phyloP scores from a whole-genome alignment of 2,113 vertebrate species.

The Astur gentilis region DNA sequence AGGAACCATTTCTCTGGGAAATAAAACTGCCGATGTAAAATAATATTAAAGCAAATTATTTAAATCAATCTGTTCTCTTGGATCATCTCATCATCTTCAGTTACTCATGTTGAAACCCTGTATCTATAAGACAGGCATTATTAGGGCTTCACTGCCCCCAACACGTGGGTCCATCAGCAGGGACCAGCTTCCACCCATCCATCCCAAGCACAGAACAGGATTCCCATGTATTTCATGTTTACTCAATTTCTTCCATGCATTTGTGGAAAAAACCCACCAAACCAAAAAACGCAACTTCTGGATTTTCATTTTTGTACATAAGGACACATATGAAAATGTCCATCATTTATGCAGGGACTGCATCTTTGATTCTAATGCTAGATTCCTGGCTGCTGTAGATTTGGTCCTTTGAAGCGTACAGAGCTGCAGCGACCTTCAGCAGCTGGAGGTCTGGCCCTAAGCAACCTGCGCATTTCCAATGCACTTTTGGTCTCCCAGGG shows the following conservation, averaged over 20 bases:
- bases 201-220: not conserved
- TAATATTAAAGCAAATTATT: conserved; percentile 6
- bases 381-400: not conserved
- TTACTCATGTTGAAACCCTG: not conserved
- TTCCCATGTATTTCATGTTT: not conserved
- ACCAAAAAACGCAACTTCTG: not conserved
- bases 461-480: not conserved
- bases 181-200: not conserved
- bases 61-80: not conserved
- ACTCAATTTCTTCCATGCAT: not conserved
- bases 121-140: not conserved
- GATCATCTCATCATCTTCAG: not conserved
- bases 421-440: not conserved
- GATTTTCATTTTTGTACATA: not conserved
- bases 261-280: not conserved
- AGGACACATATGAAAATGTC: not conserved
- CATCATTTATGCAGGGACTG: not conserved
- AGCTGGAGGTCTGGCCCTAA: not conserved
- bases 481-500: not conserved
- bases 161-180: not conserved
- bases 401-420: not conserved
- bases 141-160: not conserved
- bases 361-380: not conserved
- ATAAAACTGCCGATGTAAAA: conserved; percentile 4
- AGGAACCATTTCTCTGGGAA: conserved; percentile 3